Evolutionary conservation across 92 coral and sea anemone genomes (phyloP), one percentile per base, ranked within the genome.

Genomic region (Heteractis magnifica): DNA sequence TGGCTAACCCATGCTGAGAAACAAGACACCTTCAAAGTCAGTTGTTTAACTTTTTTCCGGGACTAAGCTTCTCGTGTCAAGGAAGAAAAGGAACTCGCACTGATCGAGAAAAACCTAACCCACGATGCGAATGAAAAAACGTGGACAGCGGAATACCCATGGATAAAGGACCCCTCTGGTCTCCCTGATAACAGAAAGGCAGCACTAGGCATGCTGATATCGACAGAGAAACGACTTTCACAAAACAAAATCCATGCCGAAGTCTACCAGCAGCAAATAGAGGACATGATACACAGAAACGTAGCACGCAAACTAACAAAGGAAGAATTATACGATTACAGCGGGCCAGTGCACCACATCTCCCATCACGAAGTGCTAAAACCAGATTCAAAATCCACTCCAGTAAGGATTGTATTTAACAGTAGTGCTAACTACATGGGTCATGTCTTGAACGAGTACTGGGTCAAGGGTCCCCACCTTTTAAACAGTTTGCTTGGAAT

Each of bases 351-450:
- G 8, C 88, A 90, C 60, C 87, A 83, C 26, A 65, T 87, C 44
- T 34, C 44, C 44, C 44, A 34, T 34, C 44, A 34, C 44, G 44
- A 34, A 34, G 44, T 34, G 44, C 77, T 90, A 26, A 83, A 79
- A 87, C 86, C 77, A 65, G 93, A 87, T 8, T 84, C 87, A 49
- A 88, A 81, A 50, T 72, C 89, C 18, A 91, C 94, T 44, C 94
- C 94, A 15, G 85, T 85, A 14, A 19, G 91, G 71, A 85, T 91
- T 62, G 94, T 91, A 14, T 91, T 91, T 49, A 88, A 88, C 72
- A 78, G 82, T 49, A 82, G 88, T 59, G 88, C 93, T 1, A 77
- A 79, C 60, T 86, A 71, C 50, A 52, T 74, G 85, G 92, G 92
- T 21, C 86, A 83, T 52, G 60, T 62, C 23, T 68, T 78, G 20